These are phyloP conservation scores for Lochmaea capreae DNA, from an alignment of 2,888 invertebrate species.

Conservation along the genomic window DNA sequence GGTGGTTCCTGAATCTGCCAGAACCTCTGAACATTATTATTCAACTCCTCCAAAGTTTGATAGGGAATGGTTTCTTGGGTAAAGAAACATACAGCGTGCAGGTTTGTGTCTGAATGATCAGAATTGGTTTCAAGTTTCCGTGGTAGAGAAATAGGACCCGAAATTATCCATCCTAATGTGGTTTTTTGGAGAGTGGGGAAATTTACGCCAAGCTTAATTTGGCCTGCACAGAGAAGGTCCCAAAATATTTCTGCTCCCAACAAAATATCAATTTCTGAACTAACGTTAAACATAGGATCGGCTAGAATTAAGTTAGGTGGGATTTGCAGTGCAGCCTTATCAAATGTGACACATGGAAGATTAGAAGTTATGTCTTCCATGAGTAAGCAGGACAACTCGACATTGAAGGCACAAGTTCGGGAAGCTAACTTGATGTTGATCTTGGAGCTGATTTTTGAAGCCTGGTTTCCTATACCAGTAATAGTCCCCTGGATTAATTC, in stretches of 20 bases:
- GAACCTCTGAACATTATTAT: background rate
- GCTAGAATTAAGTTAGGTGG: conserved; percentile 19
- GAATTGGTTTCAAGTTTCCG: conserved; percentile 1
- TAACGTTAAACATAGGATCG: conserved; percentile 22
- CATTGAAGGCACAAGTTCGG: no score
- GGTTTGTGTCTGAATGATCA: background rate
- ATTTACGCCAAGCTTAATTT: conserved; percentile 18
- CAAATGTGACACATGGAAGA: conserved; percentile 25
- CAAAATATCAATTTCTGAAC: conserved; percentile 24
- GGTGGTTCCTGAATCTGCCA: background rate
- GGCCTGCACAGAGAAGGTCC: conserved; percentile 26
- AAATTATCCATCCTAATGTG: conserved; percentile 3
- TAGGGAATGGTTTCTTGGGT: background rate
- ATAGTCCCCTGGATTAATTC: no score
- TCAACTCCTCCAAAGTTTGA: background rate
- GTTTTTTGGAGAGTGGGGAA: background rate
- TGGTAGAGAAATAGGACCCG: background rate
- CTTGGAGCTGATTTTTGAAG: no score
- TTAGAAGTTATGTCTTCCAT: conserved; percentile 16
- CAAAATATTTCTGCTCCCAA: conserved; percentile 26
- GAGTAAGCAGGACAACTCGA: conserved; percentile 19
- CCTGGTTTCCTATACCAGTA: no score
- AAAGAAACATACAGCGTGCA: background rate
- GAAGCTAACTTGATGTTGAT: no score
- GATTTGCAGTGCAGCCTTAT: conserved; percentile 12